Conservation (phyloP, 2,113 vertebrate species). For the Colistium nudipinnis region DNA sequence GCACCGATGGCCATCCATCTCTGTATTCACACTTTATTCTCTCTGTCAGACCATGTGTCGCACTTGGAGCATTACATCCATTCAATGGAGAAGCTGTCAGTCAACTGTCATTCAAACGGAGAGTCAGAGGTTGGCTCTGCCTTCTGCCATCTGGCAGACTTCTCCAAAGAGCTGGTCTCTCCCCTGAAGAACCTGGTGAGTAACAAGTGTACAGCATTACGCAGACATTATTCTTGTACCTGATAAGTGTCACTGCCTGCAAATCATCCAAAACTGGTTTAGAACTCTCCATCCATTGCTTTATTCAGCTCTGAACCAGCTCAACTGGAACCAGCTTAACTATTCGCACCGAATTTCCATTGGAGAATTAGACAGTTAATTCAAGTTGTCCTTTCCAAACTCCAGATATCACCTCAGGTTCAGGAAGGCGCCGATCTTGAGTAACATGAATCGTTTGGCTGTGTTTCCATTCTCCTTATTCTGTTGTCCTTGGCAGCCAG, state of each 20-base stretch:
- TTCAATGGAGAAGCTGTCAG: slow-evolving; percentile 72
- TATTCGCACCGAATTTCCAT: no score
- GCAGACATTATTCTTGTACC: background rate
- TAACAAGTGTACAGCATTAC: no score
- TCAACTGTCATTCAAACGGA: slow-evolving; percentile 74
- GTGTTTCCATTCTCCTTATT: no score
- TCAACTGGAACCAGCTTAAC: no score
- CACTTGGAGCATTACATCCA: slow-evolving; percentile 73
- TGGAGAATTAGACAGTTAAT: no score
- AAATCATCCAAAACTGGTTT: background rate
- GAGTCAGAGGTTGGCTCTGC: slow-evolving; percentile 68
- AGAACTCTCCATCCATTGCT: no score
- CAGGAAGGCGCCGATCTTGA: no score
- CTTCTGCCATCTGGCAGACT: slow-evolving; percentile 70
- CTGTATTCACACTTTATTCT: background rate
- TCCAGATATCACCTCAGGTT: no score
- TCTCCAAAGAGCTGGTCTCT: slow-evolving; percentile 71
- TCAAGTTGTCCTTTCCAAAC: no score
- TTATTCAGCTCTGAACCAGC: no score
- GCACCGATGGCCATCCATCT: background rate
- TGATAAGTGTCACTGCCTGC: background rate
- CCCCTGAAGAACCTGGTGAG: slow-evolving; percentile 76
- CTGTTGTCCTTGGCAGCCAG: no score
- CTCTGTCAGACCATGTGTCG: slow-evolving; percentile 66
- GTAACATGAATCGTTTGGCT: no score